phyloP scores from a whole-genome alignment of 2,113 vertebrate species.

The Crypturellus undulatus region DNA sequence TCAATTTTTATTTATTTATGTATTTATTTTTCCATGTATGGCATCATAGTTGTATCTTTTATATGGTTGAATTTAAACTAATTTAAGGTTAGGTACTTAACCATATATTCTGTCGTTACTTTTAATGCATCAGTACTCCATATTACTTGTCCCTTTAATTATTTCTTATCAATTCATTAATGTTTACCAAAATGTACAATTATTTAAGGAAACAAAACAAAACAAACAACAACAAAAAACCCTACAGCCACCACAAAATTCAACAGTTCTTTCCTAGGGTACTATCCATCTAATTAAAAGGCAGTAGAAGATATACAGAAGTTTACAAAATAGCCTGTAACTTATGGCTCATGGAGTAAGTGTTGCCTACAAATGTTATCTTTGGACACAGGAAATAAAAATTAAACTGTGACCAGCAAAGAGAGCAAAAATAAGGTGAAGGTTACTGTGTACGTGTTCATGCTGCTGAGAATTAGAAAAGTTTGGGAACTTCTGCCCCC shows the following conservation, averaged over 20 bases:
- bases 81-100: not conserved
- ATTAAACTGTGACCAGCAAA: not conserved
- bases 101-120: not conserved
- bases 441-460: not conserved
- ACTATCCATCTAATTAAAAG: not conserved
- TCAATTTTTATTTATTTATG: too few relatives aligned
- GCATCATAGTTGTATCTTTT: not conserved
- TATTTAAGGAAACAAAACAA: not conserved
- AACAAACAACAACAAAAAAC: too few relatives aligned
- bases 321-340: not conserved
- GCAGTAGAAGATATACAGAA: not conserved
- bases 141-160: not conserved
- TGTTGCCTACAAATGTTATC: not conserved
- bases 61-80: not conserved
- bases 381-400: not conserved
- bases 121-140: not conserved
- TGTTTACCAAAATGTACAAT: not conserved
- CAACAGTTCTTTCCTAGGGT: not conserved
- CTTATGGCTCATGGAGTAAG: not conserved
- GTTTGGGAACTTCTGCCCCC: not conserved
- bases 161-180: accelerated
- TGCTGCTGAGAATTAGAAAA: not conserved
- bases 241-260: not conserved
- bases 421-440: not conserved
- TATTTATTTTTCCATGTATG: not conserved